phyloP scores from a whole-genome alignment of 2,888 invertebrate genomes.

The Frankliniella fusca region DNA sequence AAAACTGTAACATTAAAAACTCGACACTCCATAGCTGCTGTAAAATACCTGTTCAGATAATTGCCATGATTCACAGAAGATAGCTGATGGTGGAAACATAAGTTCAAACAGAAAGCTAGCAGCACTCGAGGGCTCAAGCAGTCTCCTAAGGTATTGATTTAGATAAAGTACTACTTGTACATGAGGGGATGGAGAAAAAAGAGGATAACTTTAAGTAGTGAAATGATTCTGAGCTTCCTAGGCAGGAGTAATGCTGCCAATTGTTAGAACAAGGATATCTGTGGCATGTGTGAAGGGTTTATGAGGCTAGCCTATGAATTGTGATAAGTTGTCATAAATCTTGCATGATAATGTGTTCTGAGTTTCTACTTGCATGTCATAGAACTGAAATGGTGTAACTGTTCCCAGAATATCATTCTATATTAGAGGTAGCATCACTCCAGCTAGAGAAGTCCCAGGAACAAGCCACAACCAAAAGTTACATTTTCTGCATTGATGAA shows the following conservation, averaged over 20 bases:
- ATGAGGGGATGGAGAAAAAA: background rate
- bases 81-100: background rate
- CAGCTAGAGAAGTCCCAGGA: conserved; percentile 10
- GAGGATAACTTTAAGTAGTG: background rate
- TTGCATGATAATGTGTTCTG: background rate
- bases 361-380: background rate
- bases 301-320: too few species aligned
- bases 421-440: background rate
- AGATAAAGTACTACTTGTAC: background rate
- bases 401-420: conserved; percentile 13
- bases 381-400: background rate
- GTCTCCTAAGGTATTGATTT: background rate
- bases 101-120: background rate
- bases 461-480: background rate
- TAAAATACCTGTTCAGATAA: background rate
- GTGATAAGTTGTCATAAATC: background rate
- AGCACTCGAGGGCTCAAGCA: conserved; percentile 6
- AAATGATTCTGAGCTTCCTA: conserved; percentile 12
- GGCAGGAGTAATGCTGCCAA: conserved; percentile 21
- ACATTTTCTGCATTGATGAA: background rate
- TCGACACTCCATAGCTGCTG: too few species aligned
- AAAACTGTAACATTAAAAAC: background rate
- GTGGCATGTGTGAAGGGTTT: too few species aligned
- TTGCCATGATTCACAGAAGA: conserved; percentile 1
- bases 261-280: background rate